Percentiles rank a stretch among this genome's conserved stretches.
Conservation (phyloP, 2,113 vertebrate genomes). For the Peucedramus taeniatus region DNA sequence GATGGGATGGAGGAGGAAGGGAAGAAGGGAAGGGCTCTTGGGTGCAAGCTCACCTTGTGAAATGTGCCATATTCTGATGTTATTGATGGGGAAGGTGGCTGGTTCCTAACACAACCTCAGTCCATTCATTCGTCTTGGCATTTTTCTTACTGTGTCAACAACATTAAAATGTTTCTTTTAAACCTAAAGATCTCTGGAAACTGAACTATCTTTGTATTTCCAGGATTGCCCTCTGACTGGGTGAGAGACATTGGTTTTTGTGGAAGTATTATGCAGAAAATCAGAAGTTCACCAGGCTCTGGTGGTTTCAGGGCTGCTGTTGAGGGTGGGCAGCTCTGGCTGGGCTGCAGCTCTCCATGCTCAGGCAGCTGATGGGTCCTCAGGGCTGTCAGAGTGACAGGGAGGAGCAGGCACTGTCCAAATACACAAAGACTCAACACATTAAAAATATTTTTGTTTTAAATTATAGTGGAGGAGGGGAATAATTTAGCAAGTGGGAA, state of each 20-base stretch:
- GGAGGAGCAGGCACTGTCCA: neutral
- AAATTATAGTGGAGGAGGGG: neutral
- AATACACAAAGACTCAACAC: neutral
- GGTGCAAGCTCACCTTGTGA: neutral
- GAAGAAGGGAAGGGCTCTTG: neutral
- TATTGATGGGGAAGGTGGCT: neutral
- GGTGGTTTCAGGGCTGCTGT: neutral
- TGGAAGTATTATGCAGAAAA: neutral
- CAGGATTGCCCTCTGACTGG: neutral
- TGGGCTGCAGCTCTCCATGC: neutral
- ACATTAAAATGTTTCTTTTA: neutral
- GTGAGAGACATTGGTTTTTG: neutral
- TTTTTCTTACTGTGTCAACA: neutral
- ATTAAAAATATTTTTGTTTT: neutral
- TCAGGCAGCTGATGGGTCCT: neutral
- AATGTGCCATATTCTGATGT: neutral
- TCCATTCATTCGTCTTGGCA: fast-evolving
- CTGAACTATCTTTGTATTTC: neutral
- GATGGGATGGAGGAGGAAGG: neutral
- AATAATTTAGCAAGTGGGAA: neutral
- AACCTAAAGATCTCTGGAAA: neutral
- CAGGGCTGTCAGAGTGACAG: neutral
- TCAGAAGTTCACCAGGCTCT: neutral
- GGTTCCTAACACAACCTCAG: neutral
- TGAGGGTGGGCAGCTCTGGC: neutral